These are phyloP conservation scores for Syngnathoides biaculeatus DNA, from an alignment of 2,113 vertebrate genomes.

Conservation along the genomic window DNA sequence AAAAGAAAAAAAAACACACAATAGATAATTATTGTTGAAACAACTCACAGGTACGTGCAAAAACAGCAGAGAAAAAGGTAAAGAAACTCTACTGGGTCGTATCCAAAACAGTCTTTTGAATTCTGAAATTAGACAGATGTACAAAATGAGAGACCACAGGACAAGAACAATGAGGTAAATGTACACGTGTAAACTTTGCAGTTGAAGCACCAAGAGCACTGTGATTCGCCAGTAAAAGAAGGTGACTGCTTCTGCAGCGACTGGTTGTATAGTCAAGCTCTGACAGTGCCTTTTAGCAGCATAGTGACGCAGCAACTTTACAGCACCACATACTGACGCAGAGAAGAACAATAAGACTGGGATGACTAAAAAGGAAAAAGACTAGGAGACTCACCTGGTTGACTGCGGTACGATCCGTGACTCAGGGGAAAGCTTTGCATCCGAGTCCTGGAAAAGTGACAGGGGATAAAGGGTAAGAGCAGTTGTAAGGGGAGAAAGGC, in stretches of 20 bases:
- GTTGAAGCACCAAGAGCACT: background rate
- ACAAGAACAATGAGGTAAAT: background rate
- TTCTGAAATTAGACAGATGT: background rate
- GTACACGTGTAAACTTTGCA: background rate
- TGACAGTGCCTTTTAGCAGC: constrained; percentile 19
- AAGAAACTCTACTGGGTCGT: too few relatives aligned
- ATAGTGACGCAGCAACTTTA: constrained; percentile 71
- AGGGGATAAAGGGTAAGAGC: constrained; percentile 19
- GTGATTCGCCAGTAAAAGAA: background rate
- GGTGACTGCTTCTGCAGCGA: background rate
- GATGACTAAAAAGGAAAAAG: constrained; percentile 19
- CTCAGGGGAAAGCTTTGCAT: constrained; percentile 49
- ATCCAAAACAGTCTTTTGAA: too few relatives aligned
- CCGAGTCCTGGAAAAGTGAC: constrained; percentile 47
- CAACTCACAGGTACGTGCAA: too few relatives aligned
- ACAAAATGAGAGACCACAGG: background rate
- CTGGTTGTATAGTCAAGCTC: constrained; percentile 14
- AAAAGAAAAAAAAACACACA: too few relatives aligned
- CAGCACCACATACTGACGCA: constrained; percentile 40
- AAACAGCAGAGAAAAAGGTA: too few relatives aligned
- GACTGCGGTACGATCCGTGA: constrained; percentile 38
- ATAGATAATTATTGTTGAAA: too few relatives aligned
- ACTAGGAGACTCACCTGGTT: constrained; percentile 51
- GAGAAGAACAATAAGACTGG: constrained; percentile 7
- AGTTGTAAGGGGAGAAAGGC: constrained; percentile 8